Percentiles rank a stretch among this genome's conserved stretches.
Evolutionary conservation across 2,797 vertebrate species (phyloP).

Genomic region (Glyptemys insculpta): DNA sequence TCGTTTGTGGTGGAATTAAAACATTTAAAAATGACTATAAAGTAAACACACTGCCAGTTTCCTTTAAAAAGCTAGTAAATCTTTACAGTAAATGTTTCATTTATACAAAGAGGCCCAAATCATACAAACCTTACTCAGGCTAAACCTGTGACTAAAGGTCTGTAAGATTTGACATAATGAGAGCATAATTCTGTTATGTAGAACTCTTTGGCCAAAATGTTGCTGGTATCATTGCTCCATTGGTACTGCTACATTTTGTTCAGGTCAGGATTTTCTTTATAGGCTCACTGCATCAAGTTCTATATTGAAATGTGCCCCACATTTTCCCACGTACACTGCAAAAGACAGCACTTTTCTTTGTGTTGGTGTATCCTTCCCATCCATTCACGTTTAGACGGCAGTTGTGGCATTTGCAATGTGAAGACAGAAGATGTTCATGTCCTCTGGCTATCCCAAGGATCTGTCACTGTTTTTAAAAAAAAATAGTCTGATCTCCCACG

Average conservation of each 20-base stretch:
- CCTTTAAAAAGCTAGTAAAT: constrained; percentile 45
- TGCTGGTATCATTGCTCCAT: background rate
- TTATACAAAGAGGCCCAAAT: constrained; percentile 45
- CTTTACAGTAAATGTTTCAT: constrained; percentile 48
- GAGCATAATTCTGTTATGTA: background rate
- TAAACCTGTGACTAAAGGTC: background rate
- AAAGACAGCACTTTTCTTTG: background rate
- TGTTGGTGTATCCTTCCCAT: background rate
- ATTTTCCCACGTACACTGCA: background rate
- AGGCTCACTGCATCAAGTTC: background rate
- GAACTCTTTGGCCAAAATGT: background rate
- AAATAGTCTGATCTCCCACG: constrained; percentile 59
- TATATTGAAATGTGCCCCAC: background rate
- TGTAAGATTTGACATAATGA: background rate
- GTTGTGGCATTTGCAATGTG: constrained; percentile 46
- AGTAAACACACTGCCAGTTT: constrained; percentile 27
- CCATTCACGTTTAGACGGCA: constrained; percentile 9
- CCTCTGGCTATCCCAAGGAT: constrained; percentile 15
- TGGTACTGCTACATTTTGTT: background rate
- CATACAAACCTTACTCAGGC: background rate
- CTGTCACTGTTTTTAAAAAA: constrained; percentile 42
- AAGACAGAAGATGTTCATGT: constrained; percentile 40
- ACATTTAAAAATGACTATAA: constrained; percentile 24
- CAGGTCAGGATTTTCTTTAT: background rate
- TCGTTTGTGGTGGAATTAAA: constrained; percentile 23